Percentiles rank a stretch among this genome's conserved stretches.
Evolutionary conservation across 2,888 invertebrate species (phyloP).

Genomic region (Pyrrhopygopsis socrates): DNA sequence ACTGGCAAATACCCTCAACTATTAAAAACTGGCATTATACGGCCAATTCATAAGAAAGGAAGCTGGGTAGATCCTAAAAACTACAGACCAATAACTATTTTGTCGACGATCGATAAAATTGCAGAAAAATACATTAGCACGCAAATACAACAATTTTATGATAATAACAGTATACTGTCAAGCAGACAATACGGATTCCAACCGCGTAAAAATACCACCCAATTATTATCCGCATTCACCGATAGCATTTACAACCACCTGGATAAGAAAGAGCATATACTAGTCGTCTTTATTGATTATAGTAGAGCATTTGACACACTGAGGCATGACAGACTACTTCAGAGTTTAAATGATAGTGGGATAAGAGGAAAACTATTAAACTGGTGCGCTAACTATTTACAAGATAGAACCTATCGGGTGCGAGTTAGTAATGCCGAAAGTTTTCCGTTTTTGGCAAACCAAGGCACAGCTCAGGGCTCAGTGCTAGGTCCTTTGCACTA

Average conservation of each 20-base stretch:
- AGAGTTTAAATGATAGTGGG: too few relatives aligned
- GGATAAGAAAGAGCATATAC: too few relatives aligned
- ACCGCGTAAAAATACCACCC: constrained; percentile 71
- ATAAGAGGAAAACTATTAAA: too few relatives aligned
- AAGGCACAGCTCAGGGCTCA: constrained; percentile 80
- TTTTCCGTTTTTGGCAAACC: neutral
- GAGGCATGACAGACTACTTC: too few relatives aligned
- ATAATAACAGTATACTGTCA: constrained; percentile 7
- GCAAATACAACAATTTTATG: constrained; percentile 41
- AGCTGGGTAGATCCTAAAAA: constrained; percentile 23
- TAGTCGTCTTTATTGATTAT: too few relatives aligned
- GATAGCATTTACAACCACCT: neutral
- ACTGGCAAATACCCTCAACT: constrained; percentile 51
- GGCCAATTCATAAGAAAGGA: constrained; percentile 67
- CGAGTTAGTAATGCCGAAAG: too few relatives aligned
- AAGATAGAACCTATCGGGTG: too few relatives aligned
- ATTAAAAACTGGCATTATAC: constrained; percentile 59
- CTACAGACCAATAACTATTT: constrained; percentile 71
- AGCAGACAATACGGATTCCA: neutral
- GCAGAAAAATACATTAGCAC: constrained; percentile 56
- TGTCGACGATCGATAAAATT: constrained; percentile 56
- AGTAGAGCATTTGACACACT: too few relatives aligned
- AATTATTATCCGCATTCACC: constrained; percentile 37
- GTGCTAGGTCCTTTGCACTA: constrained; percentile 77
- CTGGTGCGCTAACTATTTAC: too few relatives aligned